Evolutionary conservation across 2,888 invertebrate species (phyloP).

Genomic region (Apoda limacodes): DNA sequence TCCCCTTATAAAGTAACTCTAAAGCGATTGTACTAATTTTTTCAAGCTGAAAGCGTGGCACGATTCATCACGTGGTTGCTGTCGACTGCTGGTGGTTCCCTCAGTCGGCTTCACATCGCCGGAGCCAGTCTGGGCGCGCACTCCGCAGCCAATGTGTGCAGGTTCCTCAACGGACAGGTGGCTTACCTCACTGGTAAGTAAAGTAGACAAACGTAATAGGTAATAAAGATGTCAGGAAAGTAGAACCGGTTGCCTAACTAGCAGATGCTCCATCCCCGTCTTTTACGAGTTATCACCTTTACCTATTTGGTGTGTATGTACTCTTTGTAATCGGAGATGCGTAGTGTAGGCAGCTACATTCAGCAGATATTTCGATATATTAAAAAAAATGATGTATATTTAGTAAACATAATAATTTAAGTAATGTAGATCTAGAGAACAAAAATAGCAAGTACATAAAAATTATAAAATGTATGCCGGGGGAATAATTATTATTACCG

Average conservation of each 20-base stretch:
- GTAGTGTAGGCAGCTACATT: not conserved
- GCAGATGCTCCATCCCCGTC: not conserved
- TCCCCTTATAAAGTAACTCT: too few species aligned
- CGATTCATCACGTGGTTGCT: constrained; percentile 42
- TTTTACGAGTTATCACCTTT: too few species aligned
- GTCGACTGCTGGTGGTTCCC: constrained; percentile 24
- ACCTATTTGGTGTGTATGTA: too few species aligned
- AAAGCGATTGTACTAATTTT: too few species aligned
- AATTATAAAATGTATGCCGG: too few species aligned
- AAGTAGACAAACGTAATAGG: not conserved
- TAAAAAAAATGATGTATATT: not conserved
- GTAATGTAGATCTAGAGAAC: too few species aligned
- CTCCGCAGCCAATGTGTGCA: constrained; percentile 40
- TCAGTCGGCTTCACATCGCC: constrained; percentile 36
- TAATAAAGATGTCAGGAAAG: not conserved
- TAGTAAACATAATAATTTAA: too few species aligned
- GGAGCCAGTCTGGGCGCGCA: constrained; percentile 47
- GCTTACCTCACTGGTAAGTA: constrained; percentile 41
- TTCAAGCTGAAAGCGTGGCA: too few species aligned
- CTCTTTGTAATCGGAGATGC: not conserved
- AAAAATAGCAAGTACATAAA: too few species aligned
- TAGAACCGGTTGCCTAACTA: not conserved
- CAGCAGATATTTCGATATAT: not conserved
- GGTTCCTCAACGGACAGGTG: constrained; percentile 33
- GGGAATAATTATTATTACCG: too few species aligned